Evolutionary conservation across 2,797 vertebrate genomes (phyloP).

Genomic region (Avahi laniger): DNA sequence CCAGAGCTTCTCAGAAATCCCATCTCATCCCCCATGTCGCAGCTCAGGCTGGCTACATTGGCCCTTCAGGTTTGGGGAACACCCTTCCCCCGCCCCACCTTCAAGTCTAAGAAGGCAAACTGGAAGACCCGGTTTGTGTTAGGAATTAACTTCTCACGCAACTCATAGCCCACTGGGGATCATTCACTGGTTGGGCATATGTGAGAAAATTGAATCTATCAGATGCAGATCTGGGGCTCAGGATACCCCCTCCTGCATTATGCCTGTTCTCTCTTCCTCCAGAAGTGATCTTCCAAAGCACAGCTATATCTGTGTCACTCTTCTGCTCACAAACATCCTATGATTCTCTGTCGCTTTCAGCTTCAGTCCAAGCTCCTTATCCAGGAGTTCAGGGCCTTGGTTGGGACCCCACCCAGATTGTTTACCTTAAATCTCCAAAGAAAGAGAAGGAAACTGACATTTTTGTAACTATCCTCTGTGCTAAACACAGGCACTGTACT

Average conservation of each 20-base stretch:
- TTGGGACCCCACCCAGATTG: background rate
- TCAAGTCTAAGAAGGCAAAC: background rate
- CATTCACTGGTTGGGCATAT: background rate
- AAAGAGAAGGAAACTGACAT: background rate
- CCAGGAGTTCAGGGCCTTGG: background rate
- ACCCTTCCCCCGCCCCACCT: too few species aligned
- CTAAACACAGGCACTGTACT: background rate
- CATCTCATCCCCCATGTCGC: background rate
- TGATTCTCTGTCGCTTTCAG: background rate
- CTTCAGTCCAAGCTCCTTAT: background rate
- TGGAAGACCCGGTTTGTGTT: background rate
- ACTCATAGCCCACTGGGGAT: background rate
- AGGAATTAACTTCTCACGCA: background rate
- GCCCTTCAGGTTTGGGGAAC: background rate
- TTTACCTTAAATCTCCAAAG: constrained; percentile 13
- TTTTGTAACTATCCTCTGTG: background rate
- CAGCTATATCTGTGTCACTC: background rate
- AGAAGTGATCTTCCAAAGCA: background rate
- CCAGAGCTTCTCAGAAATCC: background rate
- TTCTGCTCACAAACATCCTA: background rate
- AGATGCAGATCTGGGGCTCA: background rate
- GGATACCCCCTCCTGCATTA: background rate
- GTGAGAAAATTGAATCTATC: background rate
- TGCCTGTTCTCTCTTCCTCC: background rate
- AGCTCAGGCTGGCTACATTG: background rate